Evolutionary conservation across 2,888 invertebrate species (phyloP).

Genomic region (Cantharis rufa): DNA sequence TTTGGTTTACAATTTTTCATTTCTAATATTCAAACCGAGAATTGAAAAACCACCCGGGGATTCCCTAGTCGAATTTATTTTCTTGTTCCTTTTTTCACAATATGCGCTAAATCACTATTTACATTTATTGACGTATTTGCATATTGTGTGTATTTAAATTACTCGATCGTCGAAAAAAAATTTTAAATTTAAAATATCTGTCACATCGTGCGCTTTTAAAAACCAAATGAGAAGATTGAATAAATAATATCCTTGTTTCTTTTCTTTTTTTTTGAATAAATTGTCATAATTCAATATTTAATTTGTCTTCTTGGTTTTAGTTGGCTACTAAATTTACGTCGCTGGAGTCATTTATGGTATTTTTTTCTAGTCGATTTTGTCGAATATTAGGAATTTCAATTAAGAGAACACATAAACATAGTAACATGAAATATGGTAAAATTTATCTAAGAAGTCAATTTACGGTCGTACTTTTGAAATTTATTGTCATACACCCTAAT

Average conservation of each 20-base stretch:
- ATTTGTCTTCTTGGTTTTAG: background rate
- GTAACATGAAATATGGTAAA: background rate
- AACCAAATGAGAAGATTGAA: background rate
- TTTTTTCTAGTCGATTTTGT: background rate
- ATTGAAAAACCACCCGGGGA: background rate
- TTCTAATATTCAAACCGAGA: background rate
- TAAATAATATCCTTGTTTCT: background rate
- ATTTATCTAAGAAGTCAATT: background rate
- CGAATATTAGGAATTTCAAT: background rate
- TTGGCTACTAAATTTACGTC: background rate
- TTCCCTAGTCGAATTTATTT: background rate
- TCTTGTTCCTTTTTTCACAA: background rate
- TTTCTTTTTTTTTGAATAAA: background rate
- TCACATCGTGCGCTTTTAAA: background rate
- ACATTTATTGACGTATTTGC: background rate
- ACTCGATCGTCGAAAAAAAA: background rate
- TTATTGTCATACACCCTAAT: conserved; percentile 11
- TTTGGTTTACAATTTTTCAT: background rate
- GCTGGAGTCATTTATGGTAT: background rate
- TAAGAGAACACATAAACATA: background rate
- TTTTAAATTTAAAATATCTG: background rate
- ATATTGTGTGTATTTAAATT: background rate
- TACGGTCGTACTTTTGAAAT: conserved; percentile 7
- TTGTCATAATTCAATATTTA: background rate
- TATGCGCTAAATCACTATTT: background rate